phyloP scores from a whole-genome alignment of 2,888 invertebrate species.

The Neocrepidodera transversa region DNA sequence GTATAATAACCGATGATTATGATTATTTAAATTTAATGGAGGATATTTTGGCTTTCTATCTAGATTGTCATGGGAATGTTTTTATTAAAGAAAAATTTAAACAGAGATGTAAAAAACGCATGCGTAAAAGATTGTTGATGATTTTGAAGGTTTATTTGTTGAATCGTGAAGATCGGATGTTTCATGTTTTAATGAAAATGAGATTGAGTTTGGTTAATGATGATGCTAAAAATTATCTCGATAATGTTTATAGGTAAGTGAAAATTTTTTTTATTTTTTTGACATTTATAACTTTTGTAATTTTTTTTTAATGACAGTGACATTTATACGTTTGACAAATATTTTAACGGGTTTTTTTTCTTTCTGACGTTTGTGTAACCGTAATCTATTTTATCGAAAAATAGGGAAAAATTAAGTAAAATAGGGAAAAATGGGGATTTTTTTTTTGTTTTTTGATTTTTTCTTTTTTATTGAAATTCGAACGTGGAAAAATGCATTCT shows the following conservation, averaged over 20 bases:
- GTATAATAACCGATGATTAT: conserved; percentile 43
- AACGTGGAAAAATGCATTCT: too few species aligned
- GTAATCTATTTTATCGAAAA: too few species aligned
- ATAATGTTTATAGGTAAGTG: conserved; percentile 47
- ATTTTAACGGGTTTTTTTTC: too few species aligned
- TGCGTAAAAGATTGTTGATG: conserved; percentile 40
- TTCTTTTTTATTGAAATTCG: too few species aligned
- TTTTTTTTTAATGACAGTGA: too few species aligned
- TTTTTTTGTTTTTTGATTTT: too few species aligned
- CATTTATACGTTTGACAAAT: too few species aligned
- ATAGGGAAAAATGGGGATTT: too few species aligned
- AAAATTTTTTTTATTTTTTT: too few species aligned
- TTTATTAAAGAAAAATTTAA: conserved; percentile 35
- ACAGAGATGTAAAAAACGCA: conserved; percentile 32
- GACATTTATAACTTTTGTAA: too few species aligned
- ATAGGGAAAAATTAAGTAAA: too few species aligned
- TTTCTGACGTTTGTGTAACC: too few species aligned
- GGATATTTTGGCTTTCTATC: conserved; percentile 45
- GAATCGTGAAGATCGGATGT: conserved; percentile 42
- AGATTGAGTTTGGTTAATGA: conserved; percentile 36
- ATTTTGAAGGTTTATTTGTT: conserved; percentile 44
- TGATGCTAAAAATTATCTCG: conserved; percentile 44
- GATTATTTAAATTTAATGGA: conserved; percentile 49
- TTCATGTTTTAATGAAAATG: conserved; percentile 49
- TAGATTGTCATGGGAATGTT: conserved; percentile 44